Conservation (phyloP, 2,113 vertebrate genomes). For the Falcunculus frontatus region DNA sequence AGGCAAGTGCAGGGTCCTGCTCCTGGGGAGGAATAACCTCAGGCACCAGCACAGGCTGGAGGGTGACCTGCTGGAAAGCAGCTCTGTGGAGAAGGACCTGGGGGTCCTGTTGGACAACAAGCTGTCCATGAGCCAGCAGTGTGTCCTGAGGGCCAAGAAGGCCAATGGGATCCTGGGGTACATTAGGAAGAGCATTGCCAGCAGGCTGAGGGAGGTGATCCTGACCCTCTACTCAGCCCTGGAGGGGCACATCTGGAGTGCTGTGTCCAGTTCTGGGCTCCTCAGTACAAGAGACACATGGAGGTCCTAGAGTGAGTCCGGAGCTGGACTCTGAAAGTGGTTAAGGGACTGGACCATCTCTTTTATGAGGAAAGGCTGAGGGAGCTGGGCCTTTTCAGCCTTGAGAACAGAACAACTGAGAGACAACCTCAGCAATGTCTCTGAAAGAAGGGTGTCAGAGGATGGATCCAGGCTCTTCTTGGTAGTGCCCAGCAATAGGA, state of each 20-base stretch:
- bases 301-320: neutral
- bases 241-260: neutral
- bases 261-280: neutral
- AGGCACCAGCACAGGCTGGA: neutral
- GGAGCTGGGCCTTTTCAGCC: neutral
- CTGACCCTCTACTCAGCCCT: neutral
- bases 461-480: neutral
- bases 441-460: neutral
- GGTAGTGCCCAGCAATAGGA: too few relatives aligned
- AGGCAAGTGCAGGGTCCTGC: neutral
- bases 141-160: neutral
- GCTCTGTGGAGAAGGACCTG: accelerated
- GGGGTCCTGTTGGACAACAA: neutral
- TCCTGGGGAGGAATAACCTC: neutral
- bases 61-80: neutral
- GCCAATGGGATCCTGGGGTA: too few relatives aligned
- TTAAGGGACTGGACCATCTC: neutral
- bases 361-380: neutral
- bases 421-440: neutral
- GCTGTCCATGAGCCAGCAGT: neutral
- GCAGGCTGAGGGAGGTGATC: accelerated
- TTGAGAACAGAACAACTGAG: neutral
- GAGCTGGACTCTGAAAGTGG: neutral
- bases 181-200: neutral
- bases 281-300: neutral